These are phyloP conservation scores for Symphodus melops DNA, from an alignment of 2,113 vertebrate genomes.

Conservation along the genomic window DNA sequence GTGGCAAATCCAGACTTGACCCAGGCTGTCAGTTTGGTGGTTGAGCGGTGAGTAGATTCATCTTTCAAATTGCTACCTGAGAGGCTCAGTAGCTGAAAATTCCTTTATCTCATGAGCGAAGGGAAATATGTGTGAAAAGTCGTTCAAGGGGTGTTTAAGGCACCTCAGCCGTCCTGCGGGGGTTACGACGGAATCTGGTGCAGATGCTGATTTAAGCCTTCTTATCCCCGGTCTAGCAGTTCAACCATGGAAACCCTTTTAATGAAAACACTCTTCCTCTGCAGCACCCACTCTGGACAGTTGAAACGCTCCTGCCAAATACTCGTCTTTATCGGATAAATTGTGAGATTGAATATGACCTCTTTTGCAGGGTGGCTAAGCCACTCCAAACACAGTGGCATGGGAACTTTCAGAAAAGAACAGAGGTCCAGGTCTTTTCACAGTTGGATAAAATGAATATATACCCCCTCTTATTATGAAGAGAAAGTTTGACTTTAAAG, in stretches of 20 bases:
- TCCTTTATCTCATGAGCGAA: slow-evolving; percentile 66
- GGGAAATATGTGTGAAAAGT: slow-evolving; percentile 77
- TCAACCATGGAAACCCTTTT: slow-evolving; percentile 78
- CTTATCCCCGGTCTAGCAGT: slow-evolving; percentile 79
- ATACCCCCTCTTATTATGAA: slow-evolving; percentile 1
- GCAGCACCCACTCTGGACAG: slow-evolving; percentile 72
- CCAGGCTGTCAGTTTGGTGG: slow-evolving; percentile 89
- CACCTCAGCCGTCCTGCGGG: slow-evolving; percentile 70
- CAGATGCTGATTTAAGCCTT: slow-evolving; percentile 83
- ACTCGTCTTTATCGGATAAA: slow-evolving; percentile 82
- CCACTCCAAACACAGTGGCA: slow-evolving; percentile 71
- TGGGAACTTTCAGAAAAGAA: slow-evolving; percentile 76
- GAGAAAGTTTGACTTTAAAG: neutral
- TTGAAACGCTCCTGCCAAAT: slow-evolving; percentile 77
- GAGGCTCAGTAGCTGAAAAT: slow-evolving; percentile 66
- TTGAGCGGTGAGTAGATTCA: slow-evolving; percentile 90
- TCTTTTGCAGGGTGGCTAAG: slow-evolving; percentile 74
- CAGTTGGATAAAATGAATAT: slow-evolving; percentile 36
- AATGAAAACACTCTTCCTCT: slow-evolving; percentile 79
- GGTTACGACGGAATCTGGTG: slow-evolving; percentile 79
- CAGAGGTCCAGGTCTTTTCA: slow-evolving; percentile 33
- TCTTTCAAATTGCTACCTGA: slow-evolving; percentile 72
- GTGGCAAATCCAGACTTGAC: slow-evolving; percentile 90
- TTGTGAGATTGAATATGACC: slow-evolving; percentile 80
- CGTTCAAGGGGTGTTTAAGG: slow-evolving; percentile 69